Evolutionary conservation across 2,797 vertebrate species (phyloP).

Genomic region (Gallirallus australis): DNA sequence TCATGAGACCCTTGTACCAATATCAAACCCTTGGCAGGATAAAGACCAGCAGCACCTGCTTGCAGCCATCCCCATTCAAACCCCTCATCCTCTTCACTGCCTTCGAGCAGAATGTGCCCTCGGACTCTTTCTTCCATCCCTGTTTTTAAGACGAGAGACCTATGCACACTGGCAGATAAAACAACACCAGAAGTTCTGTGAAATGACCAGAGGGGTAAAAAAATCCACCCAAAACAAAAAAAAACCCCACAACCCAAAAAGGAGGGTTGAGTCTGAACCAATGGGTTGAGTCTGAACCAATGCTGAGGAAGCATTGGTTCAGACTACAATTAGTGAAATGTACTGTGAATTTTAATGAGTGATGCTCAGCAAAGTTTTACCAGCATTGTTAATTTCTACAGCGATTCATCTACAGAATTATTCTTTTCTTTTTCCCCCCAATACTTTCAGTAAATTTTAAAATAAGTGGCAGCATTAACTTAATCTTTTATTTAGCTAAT

Average conservation of each 20-base stretch:
- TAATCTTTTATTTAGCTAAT: constrained; percentile 47
- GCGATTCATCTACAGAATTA: background rate
- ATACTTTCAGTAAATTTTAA: constrained; percentile 48
- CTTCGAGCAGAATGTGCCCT: background rate
- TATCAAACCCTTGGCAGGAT: background rate
- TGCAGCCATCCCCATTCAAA: background rate
- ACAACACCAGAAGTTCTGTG: background rate
- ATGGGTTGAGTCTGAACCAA: no score
- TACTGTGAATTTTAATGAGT: background rate
- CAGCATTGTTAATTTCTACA: background rate
- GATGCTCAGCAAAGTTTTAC: background rate
- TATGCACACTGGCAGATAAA: background rate
- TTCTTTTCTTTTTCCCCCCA: fast-evolving
- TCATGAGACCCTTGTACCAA: fast-evolving
- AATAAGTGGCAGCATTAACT: constrained; percentile 18
- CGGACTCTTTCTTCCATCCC: background rate
- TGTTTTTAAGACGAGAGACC: background rate
- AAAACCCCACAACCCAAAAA: no score
- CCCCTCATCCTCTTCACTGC: background rate
- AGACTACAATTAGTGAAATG: background rate
- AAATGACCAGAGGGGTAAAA: background rate
- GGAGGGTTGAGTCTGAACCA: no score
- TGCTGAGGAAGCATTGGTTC: background rate
- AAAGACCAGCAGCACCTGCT: background rate
- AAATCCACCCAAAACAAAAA: background rate